Evolutionary conservation across 2,797 vertebrate species (phyloP).

Genomic region (Periophthalmus magnuspinnatus): DNA sequence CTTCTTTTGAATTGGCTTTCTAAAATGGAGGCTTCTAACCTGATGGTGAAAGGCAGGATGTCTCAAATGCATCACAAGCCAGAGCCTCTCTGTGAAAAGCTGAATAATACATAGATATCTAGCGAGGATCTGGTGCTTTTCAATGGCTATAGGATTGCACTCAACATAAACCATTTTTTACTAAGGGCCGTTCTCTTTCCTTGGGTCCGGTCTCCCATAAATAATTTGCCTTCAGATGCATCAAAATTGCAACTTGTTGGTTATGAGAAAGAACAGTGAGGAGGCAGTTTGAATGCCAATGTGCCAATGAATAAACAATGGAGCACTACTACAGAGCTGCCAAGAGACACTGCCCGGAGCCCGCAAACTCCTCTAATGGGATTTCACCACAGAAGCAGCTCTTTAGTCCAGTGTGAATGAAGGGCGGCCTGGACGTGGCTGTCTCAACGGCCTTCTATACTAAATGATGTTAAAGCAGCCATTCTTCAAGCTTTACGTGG

Average conservation of each 20-base stretch:
- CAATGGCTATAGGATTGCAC: slow-evolving; percentile 69
- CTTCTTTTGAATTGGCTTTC: slow-evolving; percentile 6
- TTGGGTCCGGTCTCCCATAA: slow-evolving; percentile 70
- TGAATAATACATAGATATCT: slow-evolving; percentile 76
- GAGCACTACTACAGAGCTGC: slow-evolving; percentile 69
- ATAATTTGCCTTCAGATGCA: slow-evolving; percentile 80
- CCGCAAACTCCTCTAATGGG: slow-evolving; percentile 66
- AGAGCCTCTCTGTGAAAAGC: slow-evolving; percentile 61
- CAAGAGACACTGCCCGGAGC: slow-evolving; percentile 72
- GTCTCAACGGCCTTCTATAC: slow-evolving; percentile 42
- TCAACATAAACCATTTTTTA: slow-evolving; percentile 71
- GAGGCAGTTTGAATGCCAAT: slow-evolving; percentile 79
- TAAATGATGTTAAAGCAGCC: slow-evolving; percentile 65
- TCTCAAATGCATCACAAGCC: slow-evolving; percentile 66
- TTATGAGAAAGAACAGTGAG: slow-evolving; percentile 76
- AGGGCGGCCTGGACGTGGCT: slow-evolving; percentile 57
- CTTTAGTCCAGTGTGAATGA: slow-evolving; percentile 70
- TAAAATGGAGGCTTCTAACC: slow-evolving; percentile 66
- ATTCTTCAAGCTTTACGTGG: slow-evolving; percentile 37
- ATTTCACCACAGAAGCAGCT: slow-evolving; percentile 65
- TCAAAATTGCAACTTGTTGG: slow-evolving; percentile 81
- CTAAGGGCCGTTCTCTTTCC: slow-evolving; percentile 60
- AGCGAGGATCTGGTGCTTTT: slow-evolving; percentile 62
- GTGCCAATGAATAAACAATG: slow-evolving; percentile 79
- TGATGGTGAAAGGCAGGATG: slow-evolving; percentile 62